Conservation (phyloP, 2,797 vertebrate genomes). For the Molossus molossus region DNA sequence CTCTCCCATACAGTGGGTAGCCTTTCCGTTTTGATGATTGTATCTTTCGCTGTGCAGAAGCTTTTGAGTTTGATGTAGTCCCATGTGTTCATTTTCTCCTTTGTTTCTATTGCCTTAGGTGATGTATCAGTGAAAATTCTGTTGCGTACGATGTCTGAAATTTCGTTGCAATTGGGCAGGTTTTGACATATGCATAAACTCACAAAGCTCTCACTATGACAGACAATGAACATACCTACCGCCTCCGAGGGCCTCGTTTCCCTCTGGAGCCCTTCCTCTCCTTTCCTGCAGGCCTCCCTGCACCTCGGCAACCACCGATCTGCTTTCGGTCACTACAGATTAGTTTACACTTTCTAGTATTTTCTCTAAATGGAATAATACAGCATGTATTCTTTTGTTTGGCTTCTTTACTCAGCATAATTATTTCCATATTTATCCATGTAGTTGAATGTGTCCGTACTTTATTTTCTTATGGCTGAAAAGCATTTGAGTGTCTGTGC, state of each 20-base stretch:
- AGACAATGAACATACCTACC: background rate
- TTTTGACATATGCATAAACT: background rate
- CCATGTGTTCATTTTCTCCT: too few relatives aligned
- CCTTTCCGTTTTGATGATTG: too few relatives aligned
- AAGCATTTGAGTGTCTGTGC: background rate
- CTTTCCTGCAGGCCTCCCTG: background rate
- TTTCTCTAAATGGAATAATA: conserved; percentile 1
- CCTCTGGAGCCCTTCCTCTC: background rate
- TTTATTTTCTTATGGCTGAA: background rate
- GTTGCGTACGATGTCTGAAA: too few relatives aligned
- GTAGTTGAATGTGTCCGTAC: background rate
- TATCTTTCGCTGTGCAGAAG: too few relatives aligned
- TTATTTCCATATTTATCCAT: background rate
- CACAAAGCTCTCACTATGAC: background rate
- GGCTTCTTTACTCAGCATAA: background rate
- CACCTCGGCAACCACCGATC: background rate
- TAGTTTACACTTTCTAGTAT: background rate
- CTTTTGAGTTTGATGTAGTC: too few relatives aligned
- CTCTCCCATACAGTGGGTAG: too few relatives aligned
- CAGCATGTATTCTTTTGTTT: background rate
- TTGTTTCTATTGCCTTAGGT: too few relatives aligned
- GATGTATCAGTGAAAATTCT: too few relatives aligned
- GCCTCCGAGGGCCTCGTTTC: background rate
- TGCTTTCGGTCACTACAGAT: background rate
- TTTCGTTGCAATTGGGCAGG: background rate